These are phyloP conservation scores for Heterochromis multidens DNA, from an alignment of 2,113 vertebrate species.

Conservation along the genomic window DNA sequence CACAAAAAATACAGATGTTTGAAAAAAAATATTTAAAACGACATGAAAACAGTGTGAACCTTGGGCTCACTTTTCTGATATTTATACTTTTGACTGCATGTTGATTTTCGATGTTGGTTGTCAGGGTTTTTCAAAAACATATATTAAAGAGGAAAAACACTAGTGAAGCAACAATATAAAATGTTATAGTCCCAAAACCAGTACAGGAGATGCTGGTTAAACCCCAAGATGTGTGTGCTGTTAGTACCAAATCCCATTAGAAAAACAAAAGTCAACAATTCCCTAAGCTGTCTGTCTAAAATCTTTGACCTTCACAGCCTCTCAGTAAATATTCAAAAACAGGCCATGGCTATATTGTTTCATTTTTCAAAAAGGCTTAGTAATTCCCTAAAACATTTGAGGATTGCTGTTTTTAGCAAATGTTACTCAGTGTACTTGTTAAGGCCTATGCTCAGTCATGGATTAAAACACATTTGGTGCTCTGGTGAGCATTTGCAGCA, in stretches of 20 bases:
- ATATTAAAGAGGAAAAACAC: neutral
- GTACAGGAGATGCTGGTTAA: neutral
- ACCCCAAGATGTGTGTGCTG: neutral
- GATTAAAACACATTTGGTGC: neutral
- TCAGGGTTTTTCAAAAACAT: neutral
- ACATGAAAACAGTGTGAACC: conserved; percentile 11
- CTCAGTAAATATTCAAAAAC: neutral
- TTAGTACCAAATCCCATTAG: neutral
- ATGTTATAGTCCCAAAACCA: neutral
- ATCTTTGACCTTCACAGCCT: neutral
- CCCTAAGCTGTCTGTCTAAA: neutral
- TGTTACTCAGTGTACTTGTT: neutral
- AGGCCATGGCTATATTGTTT: neutral
- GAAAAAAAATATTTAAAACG: neutral
- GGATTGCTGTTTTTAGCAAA: neutral
- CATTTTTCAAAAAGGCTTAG: neutral
- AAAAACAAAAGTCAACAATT: neutral
- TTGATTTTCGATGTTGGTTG: conserved; percentile 5
- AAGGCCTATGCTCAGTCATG: neutral
- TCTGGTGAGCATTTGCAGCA: neutral
- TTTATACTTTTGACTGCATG: conserved; percentile 27
- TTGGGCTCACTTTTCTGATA: neutral
- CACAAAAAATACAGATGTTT: neutral
- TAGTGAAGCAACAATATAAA: neutral
- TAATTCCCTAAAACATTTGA: neutral